A percentile compares a stretch with the other conserved stretches of the same genome.
Conservation (phyloP, 2,113 vertebrate genomes). For the Xiphophorus maculatus region DNA sequence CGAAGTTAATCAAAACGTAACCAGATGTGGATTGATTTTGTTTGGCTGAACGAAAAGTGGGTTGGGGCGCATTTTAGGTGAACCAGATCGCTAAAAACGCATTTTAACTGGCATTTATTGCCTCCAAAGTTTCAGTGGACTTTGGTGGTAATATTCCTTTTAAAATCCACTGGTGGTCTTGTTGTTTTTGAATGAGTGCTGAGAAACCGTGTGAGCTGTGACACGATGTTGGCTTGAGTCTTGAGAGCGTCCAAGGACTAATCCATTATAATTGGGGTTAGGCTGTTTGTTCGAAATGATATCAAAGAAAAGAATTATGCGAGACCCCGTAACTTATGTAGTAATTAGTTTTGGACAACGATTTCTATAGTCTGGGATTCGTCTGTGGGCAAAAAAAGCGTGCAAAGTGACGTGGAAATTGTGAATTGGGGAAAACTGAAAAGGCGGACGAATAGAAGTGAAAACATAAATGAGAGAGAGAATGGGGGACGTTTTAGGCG, state of each 20-base stretch:
- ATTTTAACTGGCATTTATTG: conserved; percentile 60
- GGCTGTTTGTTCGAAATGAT: conserved; percentile 42
- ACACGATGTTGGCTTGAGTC: conserved; percentile 53
- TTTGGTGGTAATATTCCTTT: conserved; percentile 29
- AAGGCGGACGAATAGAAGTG: neutral
- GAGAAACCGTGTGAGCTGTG: conserved; percentile 54
- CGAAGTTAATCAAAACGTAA: conserved; percentile 80
- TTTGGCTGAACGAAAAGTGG: conserved; percentile 72
- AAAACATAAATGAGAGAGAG: neutral
- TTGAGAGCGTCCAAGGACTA: conserved; percentile 49
- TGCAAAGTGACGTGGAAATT: conserved; percentile 33
- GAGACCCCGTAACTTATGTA: conserved; percentile 12
- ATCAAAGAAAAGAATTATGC: neutral
- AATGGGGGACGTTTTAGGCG: neutral
- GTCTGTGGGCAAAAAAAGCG: conserved; percentile 7
- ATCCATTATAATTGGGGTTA: conserved; percentile 69
- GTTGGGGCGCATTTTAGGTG: conserved; percentile 43
- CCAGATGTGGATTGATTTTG: conserved; percentile 82
- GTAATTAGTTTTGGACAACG: conserved; percentile 45
- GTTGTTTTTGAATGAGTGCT: conserved; percentile 40
- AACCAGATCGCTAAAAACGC: conserved; percentile 68
- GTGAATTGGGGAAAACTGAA: no score
- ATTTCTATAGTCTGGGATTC: neutral
- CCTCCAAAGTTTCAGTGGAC: conserved; percentile 59
- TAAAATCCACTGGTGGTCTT: conserved; percentile 48